phyloP scores from a whole-genome alignment of 1,140 invertebrate species.

The Whitmania pigra region DNA sequence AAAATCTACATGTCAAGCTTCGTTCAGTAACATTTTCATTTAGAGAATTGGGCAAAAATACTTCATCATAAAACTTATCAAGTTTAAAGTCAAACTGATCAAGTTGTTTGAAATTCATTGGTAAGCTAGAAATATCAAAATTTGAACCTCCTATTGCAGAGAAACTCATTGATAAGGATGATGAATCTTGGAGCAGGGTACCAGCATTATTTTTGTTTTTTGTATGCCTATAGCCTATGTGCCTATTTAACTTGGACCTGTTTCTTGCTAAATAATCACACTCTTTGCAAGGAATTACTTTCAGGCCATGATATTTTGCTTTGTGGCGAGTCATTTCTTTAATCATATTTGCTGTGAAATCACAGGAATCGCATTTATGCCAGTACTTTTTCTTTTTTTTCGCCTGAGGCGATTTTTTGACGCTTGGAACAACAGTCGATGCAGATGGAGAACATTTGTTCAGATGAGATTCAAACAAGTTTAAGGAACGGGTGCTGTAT shows the following conservation, averaged over 20 bases:
- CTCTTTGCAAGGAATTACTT: neutral
- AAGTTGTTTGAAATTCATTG: neutral
- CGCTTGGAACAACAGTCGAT: neutral
- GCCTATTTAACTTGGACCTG: neutral
- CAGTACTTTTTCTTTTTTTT: slow-evolving; percentile 1
- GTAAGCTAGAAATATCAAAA: neutral
- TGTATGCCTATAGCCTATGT: neutral
- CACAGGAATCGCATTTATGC: slow-evolving; percentile 10
- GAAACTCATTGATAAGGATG: neutral
- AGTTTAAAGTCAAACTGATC: neutral
- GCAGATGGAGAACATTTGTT: slow-evolving; percentile 5
- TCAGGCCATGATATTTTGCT: neutral
- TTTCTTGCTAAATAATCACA: neutral
- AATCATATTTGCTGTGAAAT: slow-evolving; percentile 6
- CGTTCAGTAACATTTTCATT: neutral
- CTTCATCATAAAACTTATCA: neutral
- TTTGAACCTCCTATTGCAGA: neutral
- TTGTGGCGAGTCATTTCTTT: slow-evolving; percentile 4
- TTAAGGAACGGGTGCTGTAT: slow-evolving; percentile 7
- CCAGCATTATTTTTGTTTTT: neutral
- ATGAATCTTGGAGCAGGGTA: neutral
- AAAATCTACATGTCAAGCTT: slow-evolving; percentile 11
- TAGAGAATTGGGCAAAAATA: neutral
- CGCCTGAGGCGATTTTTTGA: neutral
- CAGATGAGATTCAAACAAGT: slow-evolving; percentile 9